Evolutionary conservation across 2,113 vertebrate species (phyloP), one percentile per base, ranked within the genome.

Genomic region (Laticauda laticaudata): DNA sequence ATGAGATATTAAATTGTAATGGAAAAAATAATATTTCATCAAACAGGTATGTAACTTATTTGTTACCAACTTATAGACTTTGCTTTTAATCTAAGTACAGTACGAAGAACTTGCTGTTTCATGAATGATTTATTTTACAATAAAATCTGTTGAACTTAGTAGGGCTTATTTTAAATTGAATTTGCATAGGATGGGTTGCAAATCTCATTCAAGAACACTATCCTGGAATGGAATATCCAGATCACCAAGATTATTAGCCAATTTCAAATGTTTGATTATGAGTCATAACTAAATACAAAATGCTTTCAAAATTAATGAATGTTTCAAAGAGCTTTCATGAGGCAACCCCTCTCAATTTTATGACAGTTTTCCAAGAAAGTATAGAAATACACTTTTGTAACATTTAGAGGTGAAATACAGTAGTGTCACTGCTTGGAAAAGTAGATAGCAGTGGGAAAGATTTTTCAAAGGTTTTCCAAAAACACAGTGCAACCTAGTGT

Each of bases 21-120:
- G 93, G 89, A 57, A 54, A 53, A 0, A 29, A 0, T 3, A 3
- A 6, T 6, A 91, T 90, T 11, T 14, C 86, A 0, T 0, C 39
- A 0, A 59, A 92, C 56, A 92, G 94, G 96, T 96, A 90, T 94
- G 92, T 59, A 39, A 12, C 3, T 86, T 85, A 12, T 29, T 43
- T 88, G 39, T 56, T 45, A 11, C 26, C 56, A n/a, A 59, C 4
- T 43, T 15, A 61, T n/a, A 43, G 69, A 55, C 48, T 26, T 12
- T 86, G 23, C 54, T 24, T 89, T 21, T 39, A 64, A 86, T 54
- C 2, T 51, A 61, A 59, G 53, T 69, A 51, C 5, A 8, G 48
- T 51, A 26, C 6, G 89, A 45, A 55, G 23, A 12, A 39, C n/a
- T 69, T 75, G 59, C 51, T 69, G 10, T 53, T 26, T 59, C 15